A percentile compares a stretch with the other conserved stretches of the same genome.
phyloP scores from a whole-genome alignment of 1,140 invertebrate genomes.

The Episyrphus balteatus region DNA sequence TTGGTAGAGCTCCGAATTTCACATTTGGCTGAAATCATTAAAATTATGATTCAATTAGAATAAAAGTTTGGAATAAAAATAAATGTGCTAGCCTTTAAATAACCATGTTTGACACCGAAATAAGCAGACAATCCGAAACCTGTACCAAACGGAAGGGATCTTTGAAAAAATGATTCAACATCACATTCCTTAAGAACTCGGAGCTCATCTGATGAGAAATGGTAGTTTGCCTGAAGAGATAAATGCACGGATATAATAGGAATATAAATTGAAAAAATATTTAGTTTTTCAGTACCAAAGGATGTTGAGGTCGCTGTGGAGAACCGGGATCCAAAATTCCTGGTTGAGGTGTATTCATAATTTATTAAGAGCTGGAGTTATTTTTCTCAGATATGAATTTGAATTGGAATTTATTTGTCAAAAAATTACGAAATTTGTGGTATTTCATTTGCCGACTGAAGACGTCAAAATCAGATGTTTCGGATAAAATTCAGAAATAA shows the following conservation, averaged over 20 bases:
- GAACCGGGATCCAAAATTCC: background rate
- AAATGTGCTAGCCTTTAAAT: conserved; percentile 27
- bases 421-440: too few relatives aligned
- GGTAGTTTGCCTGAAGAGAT: conserved; percentile 41
- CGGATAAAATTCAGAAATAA: too few relatives aligned
- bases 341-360: too few relatives aligned
- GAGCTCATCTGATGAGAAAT: conserved; percentile 51
- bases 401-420: too few relatives aligned
- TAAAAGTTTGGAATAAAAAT: conserved; percentile 2
- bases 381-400: too few relatives aligned
- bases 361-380: too few relatives aligned
- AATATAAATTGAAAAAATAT: background rate
- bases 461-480: too few relatives aligned
- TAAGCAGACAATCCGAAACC: conserved; percentile 46
- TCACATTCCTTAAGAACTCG: conserved; percentile 58
- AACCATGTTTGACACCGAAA: conserved; percentile 49
- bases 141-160: conserved; percentile 53
- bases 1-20: conserved; percentile 53
- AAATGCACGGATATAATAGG: background rate
- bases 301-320: conserved; percentile 12
- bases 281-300: conserved; percentile 14
- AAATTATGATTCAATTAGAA: background rate
- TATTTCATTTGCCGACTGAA: too few relatives aligned
- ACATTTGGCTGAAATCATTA: conserved; percentile 39
- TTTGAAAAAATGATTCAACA: conserved; percentile 55